Evolutionary conservation across 2,113 vertebrate species (phyloP).

Genomic region (Microcebus lehilahytsara): DNA sequence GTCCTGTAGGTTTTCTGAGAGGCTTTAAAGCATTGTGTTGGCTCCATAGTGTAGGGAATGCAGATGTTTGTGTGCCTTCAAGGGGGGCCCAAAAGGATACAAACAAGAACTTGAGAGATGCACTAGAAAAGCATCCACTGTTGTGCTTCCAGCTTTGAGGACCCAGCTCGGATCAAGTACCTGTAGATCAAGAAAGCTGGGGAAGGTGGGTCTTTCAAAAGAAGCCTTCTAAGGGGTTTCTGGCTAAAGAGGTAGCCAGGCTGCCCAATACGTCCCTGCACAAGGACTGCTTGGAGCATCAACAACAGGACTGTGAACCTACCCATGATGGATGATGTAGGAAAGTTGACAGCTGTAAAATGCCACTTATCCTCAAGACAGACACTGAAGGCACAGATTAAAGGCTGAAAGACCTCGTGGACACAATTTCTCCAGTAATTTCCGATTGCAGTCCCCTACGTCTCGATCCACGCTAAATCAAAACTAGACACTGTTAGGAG

Average conservation of each 20-base stretch:
- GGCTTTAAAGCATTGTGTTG: conserved; percentile 88
- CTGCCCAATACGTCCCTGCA: not conserved
- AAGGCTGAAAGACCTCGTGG: not conserved
- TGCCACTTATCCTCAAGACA: not conserved
- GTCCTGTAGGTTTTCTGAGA: conserved; percentile 90
- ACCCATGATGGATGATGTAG: not conserved
- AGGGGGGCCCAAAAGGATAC: conserved; percentile 77
- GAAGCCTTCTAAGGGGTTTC: not conserved
- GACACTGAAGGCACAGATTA: not conserved
- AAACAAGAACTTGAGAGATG: conserved; percentile 63
- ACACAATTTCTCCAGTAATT: not conserved
- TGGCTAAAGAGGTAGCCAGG: not conserved
- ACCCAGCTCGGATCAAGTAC: not conserved
- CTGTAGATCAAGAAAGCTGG: not conserved
- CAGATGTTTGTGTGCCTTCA: conserved; percentile 86
- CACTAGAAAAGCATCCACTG: not conserved
- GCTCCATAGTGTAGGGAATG: conserved; percentile 79
- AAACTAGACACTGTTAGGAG: not conserved
- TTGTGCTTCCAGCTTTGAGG: not conserved
- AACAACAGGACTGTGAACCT: not conserved
- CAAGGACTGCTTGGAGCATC: not conserved
- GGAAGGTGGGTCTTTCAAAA: not conserved
- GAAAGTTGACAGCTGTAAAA: not conserved
- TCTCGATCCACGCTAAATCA: not conserved
- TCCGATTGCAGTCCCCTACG: not conserved